Percentiles rank a stretch among this genome's conserved stretches.
Conservation (phyloP, 2,797 vertebrate genomes). For the Coregonus suidteri region DNA sequence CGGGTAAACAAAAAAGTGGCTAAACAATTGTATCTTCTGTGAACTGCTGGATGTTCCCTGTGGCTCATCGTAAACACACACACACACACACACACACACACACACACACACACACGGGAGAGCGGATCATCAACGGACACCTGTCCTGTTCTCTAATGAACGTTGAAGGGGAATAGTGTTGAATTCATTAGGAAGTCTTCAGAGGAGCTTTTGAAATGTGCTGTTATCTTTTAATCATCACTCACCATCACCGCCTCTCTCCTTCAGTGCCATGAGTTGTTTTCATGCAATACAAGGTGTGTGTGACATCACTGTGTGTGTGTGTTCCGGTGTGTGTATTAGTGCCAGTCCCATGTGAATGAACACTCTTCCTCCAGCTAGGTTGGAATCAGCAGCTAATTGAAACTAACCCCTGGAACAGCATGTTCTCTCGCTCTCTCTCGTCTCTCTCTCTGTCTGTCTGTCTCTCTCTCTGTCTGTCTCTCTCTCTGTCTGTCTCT, state of each 20-base stretch:
- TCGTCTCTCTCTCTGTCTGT: too few species aligned
- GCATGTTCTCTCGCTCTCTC: neutral
- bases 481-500: too few species aligned
- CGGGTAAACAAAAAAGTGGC: neutral
- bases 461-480: too few species aligned
- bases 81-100: too few species aligned
- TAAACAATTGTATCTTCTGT: too few species aligned
- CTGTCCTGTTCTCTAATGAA: too few species aligned
- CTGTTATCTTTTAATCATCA: neutral
- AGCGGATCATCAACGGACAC: neutral
- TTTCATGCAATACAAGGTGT: neutral
- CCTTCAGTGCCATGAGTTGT: too few species aligned
- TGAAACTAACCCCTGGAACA: neutral
- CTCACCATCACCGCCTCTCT: too few species aligned
- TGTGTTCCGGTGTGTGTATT: neutral
- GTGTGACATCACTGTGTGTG: neutral
- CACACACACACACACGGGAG: too few species aligned
- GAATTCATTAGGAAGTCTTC: neutral
- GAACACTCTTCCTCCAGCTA: neutral
- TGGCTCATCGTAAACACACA: neutral
- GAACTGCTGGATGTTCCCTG: neutral
- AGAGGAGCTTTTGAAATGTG: neutral
- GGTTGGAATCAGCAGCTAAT: slow-evolving; percentile 17
- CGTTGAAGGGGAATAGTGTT: neutral
- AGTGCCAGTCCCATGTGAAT: neutral